Evolutionary conservation across 2,113 vertebrate species (phyloP), one percentile per base, ranked within the genome.

Genomic region (Rhinolophus sinicus): DNA sequence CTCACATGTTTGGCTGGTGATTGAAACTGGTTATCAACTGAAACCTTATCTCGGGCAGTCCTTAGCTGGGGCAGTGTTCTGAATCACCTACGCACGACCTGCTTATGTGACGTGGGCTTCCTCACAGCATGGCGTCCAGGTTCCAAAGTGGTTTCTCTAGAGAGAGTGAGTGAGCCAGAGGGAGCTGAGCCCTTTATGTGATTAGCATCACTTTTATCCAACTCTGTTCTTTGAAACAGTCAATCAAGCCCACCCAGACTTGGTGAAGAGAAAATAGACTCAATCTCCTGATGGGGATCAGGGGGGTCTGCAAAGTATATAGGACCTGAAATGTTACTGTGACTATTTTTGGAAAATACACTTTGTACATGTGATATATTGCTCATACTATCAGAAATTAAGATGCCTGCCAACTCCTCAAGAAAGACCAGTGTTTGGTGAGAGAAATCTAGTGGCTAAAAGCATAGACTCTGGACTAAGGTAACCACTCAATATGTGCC

Each of bases 381-480:
- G 13, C 19, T 97, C 26, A 78, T 40, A 65, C 60, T 76, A 19
- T 86, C 60, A 83, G 40, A 96, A 88, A 65, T 80, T 76, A 80
- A 84, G 28, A 70, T 76, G 13, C 13, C 47, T 28, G 30, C 18
- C 16, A 60, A 65, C 19, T 65, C 40, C 33, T 62, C 26, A 54
- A 54, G 8, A 88, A 82, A 82, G 21, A 73, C 5, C n/a, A 87
- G 16, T 18, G 44, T 81, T 75, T 52, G 40, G 35, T 90, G 22
- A 92, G 50, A 24, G 13, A 77, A 94, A 67, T 35, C 28, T 50
- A n/a, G 14, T 77, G 12, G n/a, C 16, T 75, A 30, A 83, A 90
- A 78, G 38, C 35, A 50, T 52, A 15, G 64, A 4, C n/a, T 73
- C 78, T 90, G 35, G 50, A 24, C 78, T 75, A 28, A 35, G 5